A percentile compares a stretch with the other conserved stretches of the same genome.
Conservation (phyloP, 2,113 vertebrate species). For the Nannospalax galili region DNA sequence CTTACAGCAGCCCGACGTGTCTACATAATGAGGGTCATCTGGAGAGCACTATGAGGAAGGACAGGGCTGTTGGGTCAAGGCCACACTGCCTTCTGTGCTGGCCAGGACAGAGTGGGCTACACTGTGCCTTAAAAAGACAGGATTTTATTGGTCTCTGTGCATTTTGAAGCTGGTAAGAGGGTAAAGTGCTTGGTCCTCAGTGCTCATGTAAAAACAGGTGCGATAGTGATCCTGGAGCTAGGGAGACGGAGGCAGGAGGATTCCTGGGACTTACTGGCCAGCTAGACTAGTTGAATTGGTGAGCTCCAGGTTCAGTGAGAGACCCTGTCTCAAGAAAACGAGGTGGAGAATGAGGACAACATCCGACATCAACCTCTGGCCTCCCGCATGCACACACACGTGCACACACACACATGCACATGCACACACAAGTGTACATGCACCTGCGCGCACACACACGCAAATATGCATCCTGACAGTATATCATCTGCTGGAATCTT, state of each 20-base stretch:
- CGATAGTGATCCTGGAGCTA: too few relatives aligned
- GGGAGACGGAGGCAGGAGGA: too few relatives aligned
- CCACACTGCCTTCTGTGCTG: too few relatives aligned
- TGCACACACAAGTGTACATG: not conserved
- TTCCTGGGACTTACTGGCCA: too few relatives aligned
- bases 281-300: not conserved
- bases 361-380: not conserved
- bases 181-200: not conserved
- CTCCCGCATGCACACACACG: too few relatives aligned
- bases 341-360: not conserved
- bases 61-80: not conserved
- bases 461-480: not conserved
- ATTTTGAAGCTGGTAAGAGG: not conserved
- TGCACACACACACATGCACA: too few relatives aligned
- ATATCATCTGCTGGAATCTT: not conserved
- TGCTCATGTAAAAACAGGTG: too few relatives aligned
- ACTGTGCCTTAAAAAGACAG: accelerated
- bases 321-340: not conserved
- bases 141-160: not conserved
- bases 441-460: not conserved
- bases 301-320: not conserved
- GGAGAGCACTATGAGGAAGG: not conserved
- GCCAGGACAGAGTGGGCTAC: not conserved
- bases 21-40: accelerated
- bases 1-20: not conserved